phyloP scores from a whole-genome alignment of 2,797 vertebrate genomes.

The Carapus acus region DNA sequence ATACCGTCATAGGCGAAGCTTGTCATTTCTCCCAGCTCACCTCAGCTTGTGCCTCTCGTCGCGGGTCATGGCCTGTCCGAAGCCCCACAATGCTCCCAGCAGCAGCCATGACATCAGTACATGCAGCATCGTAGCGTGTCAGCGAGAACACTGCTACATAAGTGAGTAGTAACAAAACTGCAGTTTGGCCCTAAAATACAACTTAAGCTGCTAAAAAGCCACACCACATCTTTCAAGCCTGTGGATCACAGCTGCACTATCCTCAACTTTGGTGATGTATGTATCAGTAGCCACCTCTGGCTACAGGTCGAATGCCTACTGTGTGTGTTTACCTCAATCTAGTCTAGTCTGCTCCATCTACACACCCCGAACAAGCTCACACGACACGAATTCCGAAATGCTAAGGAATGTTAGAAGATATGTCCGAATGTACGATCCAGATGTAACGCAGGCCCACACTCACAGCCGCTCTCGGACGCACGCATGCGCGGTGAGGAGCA shows the following conservation, averaged over 20 bases:
- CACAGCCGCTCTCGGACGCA: too few relatives aligned
- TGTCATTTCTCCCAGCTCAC: constrained; percentile 44
- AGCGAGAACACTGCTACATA: constrained; percentile 23
- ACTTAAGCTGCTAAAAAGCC: too few relatives aligned
- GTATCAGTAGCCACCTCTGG: not conserved
- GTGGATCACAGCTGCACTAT: too few relatives aligned
- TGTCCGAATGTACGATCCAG: not conserved
- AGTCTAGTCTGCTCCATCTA: constrained; percentile 5
- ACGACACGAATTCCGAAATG: not conserved
- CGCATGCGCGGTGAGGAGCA: too few relatives aligned
- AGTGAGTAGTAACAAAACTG: constrained; percentile 22
- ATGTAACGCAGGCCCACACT: too few relatives aligned
- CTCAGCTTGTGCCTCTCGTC: constrained; percentile 72
- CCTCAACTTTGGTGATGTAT: too few relatives aligned
- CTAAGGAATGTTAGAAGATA: constrained; percentile 29
- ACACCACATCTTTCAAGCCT: too few relatives aligned
- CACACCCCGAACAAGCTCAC: not conserved
- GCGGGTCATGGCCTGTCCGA: constrained; percentile 62
- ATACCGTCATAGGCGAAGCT: not conserved
- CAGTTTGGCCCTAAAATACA: too few relatives aligned
- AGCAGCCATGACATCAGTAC: constrained; percentile 55
- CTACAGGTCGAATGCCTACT: constrained; percentile 1
- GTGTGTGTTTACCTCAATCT: constrained; percentile 10
- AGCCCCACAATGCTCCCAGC: constrained; percentile 47
- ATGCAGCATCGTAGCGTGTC: constrained; percentile 46